Evolutionary conservation across 2,113 vertebrate species (phyloP).

Genomic region (Nerophis ophidion): DNA sequence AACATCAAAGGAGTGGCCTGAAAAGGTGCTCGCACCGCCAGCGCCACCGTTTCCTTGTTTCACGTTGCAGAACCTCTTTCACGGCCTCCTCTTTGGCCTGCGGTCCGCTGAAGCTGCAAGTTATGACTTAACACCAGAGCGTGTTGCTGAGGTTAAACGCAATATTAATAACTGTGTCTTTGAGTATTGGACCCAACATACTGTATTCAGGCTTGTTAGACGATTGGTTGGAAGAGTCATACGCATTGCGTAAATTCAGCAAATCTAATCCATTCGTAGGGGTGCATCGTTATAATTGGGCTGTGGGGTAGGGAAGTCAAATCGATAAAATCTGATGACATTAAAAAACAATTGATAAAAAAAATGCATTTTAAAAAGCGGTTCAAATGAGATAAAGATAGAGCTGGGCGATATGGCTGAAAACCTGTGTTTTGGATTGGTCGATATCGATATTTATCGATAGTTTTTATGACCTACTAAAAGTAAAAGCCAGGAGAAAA

Average conservation of each 20-base stretch:
- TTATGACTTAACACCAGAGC: background rate
- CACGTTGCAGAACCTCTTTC: slow-evolving; percentile 54
- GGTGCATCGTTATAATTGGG: background rate
- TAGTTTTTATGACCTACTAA: too few relatives aligned
- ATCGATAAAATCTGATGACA: too few relatives aligned
- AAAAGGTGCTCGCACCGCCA: slow-evolving; percentile 45
- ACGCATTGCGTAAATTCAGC: too few relatives aligned
- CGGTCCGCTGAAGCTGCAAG: background rate
- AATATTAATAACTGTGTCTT: background rate
- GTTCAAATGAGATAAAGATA: too few relatives aligned
- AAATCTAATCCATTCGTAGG: slow-evolving; percentile 4
- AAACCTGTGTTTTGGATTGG: too few relatives aligned
- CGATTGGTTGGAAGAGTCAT: background rate
- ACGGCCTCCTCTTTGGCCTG: slow-evolving; percentile 33
- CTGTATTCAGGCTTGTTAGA: background rate
- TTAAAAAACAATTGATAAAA: too few relatives aligned
- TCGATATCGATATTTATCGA: too few relatives aligned
- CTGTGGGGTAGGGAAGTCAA: too few relatives aligned
- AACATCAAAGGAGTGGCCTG: slow-evolving; percentile 60
- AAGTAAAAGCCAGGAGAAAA: too few relatives aligned
- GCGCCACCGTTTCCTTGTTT: slow-evolving; percentile 34
- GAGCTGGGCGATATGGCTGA: too few relatives aligned
- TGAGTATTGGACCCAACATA: background rate
- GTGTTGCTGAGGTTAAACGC: background rate
- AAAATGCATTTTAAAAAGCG: too few relatives aligned